Base-by-base conservation (phyloP, 2,888 invertebrate species). In the Protodeltote pygarga region DNA sequence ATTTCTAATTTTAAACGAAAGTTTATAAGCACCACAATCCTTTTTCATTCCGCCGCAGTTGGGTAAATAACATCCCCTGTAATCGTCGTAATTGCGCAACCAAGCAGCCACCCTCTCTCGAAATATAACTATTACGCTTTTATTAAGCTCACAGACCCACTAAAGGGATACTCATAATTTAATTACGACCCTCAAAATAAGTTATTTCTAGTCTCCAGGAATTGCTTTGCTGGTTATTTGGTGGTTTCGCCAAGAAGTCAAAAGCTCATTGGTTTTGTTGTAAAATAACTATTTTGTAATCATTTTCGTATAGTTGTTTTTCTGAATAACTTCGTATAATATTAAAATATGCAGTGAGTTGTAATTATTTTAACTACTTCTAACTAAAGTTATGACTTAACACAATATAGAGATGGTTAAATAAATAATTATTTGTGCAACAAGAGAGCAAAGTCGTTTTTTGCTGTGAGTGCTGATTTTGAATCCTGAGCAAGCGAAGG, bases 101-200 rank as follows among this genome's bases (percentile, higher is more conserved):
- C 77, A 75, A 75, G 72, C 81, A 72, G 66, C 73, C 68, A 65
- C 84, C 85, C 85, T 79, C 80, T 69, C 73, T 68, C 75, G 73
- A 82, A 83, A 85, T 85, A 88, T 86, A 87, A 87, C 87, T 87
- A 89, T 89, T 87, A 87, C 82, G 86, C 84, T 83, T 87, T 90
- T 89, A 89, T 89, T 88, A 84, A 87, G 87, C 86, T 77, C 82
- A 81, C 80, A 80, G 77, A 78, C 86, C 80, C 81, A 80, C 81
- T 79, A 84, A 87, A 86, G 85, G 87, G 89, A 87, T 85, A 79
- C 81, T 87, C 83, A 82, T 89, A 89, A 90, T 90, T 89, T 83
- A 88, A 90, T 89, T 89, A 89, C 79, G 76, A 71, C 72, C 79
- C 81, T 79, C 77, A 73, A 79, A 79, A 82, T 83, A 79, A 81